phyloP scores from a whole-genome alignment of 2,888 invertebrate species.

The Lumbricus terrestris region DNA sequence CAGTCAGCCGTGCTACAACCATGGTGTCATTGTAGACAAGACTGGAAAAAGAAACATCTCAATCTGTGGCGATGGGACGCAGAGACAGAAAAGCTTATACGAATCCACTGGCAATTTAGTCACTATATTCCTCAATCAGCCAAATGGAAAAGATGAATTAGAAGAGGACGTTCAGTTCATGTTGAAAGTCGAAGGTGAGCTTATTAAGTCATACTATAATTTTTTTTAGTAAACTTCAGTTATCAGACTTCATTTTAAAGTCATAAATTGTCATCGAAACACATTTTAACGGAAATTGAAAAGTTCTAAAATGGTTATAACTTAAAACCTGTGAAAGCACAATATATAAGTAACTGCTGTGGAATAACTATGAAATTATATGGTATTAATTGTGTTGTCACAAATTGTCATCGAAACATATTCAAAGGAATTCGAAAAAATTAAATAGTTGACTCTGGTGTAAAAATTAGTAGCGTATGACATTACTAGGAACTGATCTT shows the following conservation, averaged over 20 bases:
- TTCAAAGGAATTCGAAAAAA: background rate
- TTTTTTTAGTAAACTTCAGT: background rate
- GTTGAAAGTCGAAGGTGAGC: background rate
- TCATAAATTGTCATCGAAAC: background rate
- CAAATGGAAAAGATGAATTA: background rate
- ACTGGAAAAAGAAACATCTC: background rate
- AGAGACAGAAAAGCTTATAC: background rate
- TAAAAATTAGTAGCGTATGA: background rate
- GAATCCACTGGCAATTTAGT: background rate
- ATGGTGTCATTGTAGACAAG: background rate
- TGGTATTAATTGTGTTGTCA: too few relatives aligned
- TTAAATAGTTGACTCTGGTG: background rate
- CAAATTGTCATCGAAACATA: background rate
- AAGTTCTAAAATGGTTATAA: too few relatives aligned
- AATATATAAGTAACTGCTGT: too few relatives aligned
- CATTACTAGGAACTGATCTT: background rate
- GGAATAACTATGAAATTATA: too few relatives aligned
- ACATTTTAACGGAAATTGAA: too few relatives aligned
- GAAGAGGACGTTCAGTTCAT: background rate
- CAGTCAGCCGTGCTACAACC: background rate
- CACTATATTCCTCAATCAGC: background rate
- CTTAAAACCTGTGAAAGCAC: too few relatives aligned
- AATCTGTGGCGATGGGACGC: background rate
- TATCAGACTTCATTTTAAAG: background rate
- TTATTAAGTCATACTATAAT: background rate